Percentiles rank a stretch among this genome's conserved stretches.
Evolutionary conservation across 1,140 invertebrate species (phyloP).

Genomic region (Tetragonula clypearis): DNA sequence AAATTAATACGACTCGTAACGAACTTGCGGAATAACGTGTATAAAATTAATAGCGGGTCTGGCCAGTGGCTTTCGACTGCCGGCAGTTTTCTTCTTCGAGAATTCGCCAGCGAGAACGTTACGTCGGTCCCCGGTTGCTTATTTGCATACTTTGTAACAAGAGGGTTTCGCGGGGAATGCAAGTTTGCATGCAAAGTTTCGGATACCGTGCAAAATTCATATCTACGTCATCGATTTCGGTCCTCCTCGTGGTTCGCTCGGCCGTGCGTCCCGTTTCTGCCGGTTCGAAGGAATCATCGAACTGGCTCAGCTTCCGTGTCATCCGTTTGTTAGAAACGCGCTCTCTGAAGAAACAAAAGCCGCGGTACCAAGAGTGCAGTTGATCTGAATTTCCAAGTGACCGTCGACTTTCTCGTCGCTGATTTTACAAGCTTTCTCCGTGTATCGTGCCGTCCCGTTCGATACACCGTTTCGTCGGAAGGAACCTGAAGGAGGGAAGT

Average conservation of each 20-base stretch:
- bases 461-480: neutral
- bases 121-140: neutral
- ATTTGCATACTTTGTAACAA: slow-evolving; percentile 8
- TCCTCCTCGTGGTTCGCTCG: too few relatives aligned
- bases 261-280: too few relatives aligned
- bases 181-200: slow-evolving; percentile 27
- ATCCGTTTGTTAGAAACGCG: neutral
- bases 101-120: neutral
- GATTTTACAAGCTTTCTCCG: neutral
- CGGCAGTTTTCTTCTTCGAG: slow-evolving; percentile 1
- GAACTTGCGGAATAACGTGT: neutral
- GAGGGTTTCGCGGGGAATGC: neutral
- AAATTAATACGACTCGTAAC: neutral
- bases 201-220: slow-evolving; percentile 23
- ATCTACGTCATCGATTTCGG: slow-evolving; percentile 17
- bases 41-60: neutral
- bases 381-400: neutral
- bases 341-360: neutral
- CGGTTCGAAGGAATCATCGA: slow-evolving; percentile 1
- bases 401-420: neutral
- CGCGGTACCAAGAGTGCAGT: too few relatives aligned
- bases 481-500: too few relatives aligned
- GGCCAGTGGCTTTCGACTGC: neutral
- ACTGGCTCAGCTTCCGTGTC: neutral
- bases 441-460: neutral